Conservation (phyloP, 1,140 invertebrate genomes). For the Batillaria attramentaria region DNA sequence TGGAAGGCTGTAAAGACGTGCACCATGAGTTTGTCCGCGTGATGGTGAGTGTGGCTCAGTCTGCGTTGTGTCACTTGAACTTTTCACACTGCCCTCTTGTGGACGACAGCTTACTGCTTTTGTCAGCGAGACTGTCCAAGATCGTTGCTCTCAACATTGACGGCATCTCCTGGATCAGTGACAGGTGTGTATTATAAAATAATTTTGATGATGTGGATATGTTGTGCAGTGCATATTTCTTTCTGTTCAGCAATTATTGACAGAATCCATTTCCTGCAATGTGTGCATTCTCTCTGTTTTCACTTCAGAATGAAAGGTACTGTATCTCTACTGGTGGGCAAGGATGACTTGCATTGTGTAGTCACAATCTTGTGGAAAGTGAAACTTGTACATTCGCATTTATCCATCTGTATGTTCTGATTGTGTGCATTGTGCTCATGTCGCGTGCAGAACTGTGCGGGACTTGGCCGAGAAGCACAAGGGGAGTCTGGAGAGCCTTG, state of each 20-base stretch:
- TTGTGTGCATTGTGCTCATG: not conserved
- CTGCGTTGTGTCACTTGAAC: conserved; percentile 28
- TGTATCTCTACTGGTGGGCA: not conserved
- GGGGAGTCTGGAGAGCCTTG: conserved; percentile 5
- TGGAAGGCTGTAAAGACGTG: conserved; percentile 32
- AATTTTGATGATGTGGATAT: not conserved
- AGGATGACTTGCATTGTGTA: not conserved
- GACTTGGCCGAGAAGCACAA: conserved; percentile 6
- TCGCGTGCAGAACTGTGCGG: conserved; percentile 3
- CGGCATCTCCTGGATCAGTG: conserved; percentile 43
- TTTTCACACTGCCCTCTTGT: conserved; percentile 40
- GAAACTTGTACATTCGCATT: not conserved
- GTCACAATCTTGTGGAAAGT: not conserved
- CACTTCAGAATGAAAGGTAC: not conserved
- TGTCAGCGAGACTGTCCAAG: too few species aligned
- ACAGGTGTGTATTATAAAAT: conserved; percentile 25
- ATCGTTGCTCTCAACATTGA: conserved; percentile 43
- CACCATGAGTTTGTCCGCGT: conserved; percentile 29
- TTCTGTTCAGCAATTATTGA: not conserved
- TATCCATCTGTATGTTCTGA: not conserved
- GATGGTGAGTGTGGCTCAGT: not conserved
- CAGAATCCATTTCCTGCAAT: not conserved
- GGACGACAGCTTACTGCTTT: conserved; percentile 25
- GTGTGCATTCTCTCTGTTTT: not conserved
- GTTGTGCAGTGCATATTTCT: not conserved